Conservation (phyloP, 2,888 invertebrate genomes). For the Penaeus monodon region DNA sequence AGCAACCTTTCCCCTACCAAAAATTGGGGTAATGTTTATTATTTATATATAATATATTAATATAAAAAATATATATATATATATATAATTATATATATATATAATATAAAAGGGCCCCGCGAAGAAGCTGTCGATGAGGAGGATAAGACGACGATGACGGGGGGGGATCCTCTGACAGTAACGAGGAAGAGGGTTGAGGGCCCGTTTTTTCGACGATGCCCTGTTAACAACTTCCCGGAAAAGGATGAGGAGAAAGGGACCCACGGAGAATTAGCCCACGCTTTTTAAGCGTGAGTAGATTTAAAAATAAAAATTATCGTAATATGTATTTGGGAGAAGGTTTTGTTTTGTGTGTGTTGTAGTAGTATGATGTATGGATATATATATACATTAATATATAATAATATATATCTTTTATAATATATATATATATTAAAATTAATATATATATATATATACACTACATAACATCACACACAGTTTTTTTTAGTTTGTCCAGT, state of each 20-base stretch:
- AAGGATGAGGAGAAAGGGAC: not conserved
- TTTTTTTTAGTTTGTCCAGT: too few relatives aligned
- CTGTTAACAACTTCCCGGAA: slow-evolving; percentile 65
- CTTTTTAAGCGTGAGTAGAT: slow-evolving; percentile 46
- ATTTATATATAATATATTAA: too few relatives aligned
- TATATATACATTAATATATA: slow-evolving; percentile 15
- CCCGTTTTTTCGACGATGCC: slow-evolving; percentile 67
- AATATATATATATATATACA: slow-evolving; percentile 11
- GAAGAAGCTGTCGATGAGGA: not conserved
- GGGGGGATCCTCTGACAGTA: not conserved
- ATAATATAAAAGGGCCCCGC: not conserved
- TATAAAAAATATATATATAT: too few relatives aligned
- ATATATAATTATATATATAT: too few relatives aligned
- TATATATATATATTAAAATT: not conserved
- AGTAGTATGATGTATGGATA: not conserved
- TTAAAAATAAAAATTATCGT: not conserved
- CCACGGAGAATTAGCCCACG: slow-evolving; percentile 38
- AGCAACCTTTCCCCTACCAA: not conserved
- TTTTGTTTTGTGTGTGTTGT: too few relatives aligned
- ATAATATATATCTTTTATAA: too few relatives aligned
- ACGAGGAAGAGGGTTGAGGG: slow-evolving; percentile 67
- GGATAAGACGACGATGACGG: slow-evolving; percentile 9
- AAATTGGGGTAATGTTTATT: too few relatives aligned
- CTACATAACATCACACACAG: not conserved
- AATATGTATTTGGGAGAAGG: not conserved